Evolutionary conservation across 2,797 vertebrate species (phyloP).

Genomic region (Antrozous pallidus): DNA sequence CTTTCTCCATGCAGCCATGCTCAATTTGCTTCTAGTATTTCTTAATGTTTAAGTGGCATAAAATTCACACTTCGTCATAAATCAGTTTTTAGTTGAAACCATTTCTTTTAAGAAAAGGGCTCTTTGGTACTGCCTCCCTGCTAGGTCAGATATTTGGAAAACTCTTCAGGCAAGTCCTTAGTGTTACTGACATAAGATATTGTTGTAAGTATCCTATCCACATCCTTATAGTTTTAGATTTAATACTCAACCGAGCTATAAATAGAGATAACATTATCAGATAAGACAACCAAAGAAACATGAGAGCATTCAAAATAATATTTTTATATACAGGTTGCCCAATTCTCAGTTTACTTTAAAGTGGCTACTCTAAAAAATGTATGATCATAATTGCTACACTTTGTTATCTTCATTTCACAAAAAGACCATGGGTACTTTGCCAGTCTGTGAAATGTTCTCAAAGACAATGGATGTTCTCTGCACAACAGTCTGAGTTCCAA

Average conservation of each 20-base stretch:
- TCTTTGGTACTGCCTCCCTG: background rate
- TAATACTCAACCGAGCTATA: slow-evolving; percentile 11
- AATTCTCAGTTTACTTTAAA: slow-evolving; percentile 40
- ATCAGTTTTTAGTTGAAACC: slow-evolving; percentile 38
- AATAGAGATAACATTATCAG: slow-evolving; percentile 48
- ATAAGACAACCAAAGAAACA: slow-evolving; percentile 23
- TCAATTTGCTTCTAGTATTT: background rate
- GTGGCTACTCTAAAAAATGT: background rate
- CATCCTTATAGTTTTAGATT: background rate
- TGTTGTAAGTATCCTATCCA: background rate
- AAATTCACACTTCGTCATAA: slow-evolving; percentile 38
- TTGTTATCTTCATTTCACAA: background rate
- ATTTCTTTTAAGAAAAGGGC: background rate
- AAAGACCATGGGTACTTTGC: background rate
- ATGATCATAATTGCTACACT: background rate
- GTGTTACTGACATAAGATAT: background rate
- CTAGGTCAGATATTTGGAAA: background rate
- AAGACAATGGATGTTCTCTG: background rate
- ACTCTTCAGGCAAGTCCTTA: background rate
- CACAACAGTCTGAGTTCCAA: background rate
- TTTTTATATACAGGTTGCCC: background rate
- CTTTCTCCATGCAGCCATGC: background rate
- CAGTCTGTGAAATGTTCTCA: slow-evolving; percentile 11
- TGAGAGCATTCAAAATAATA: background rate
- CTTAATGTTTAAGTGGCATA: background rate